Conservation (phyloP, 2,797 vertebrate genomes). For the Mus caroli region DNA sequence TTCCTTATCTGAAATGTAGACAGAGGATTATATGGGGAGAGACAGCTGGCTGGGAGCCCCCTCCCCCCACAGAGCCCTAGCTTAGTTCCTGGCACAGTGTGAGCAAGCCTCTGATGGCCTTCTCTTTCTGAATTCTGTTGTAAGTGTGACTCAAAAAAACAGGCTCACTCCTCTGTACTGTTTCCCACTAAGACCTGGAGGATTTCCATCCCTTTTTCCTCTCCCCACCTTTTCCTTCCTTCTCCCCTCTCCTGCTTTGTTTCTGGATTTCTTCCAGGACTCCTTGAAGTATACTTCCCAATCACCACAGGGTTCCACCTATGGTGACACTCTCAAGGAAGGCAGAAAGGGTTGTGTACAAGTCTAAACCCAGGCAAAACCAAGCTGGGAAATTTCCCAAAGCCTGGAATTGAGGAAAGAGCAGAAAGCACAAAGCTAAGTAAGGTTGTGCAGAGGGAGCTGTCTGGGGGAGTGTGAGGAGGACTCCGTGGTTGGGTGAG, state of each 20-base stretch:
- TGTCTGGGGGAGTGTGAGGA: neutral
- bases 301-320: accelerated
- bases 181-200: neutral
- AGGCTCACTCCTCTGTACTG: neutral
- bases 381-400: neutral
- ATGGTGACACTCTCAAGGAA: accelerated
- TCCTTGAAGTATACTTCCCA: neutral
- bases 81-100: neutral
- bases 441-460: neutral
- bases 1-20: neutral
- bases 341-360: too few species aligned
- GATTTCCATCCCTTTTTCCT: neutral
- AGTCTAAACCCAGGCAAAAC: accelerated
- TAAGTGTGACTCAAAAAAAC: neutral
- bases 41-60: too few species aligned
- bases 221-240: too few species aligned
- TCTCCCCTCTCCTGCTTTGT: neutral
- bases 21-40: neutral
- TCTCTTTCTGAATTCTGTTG: neutral
- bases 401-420: neutral
- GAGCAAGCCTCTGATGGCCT: neutral
- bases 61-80: neutral
- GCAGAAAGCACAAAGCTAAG: neutral
- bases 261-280: neutral
- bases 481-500: accelerated